Conservation (phyloP, 2,113 vertebrate genomes). For the Cynopterus brachyotis region DNA sequence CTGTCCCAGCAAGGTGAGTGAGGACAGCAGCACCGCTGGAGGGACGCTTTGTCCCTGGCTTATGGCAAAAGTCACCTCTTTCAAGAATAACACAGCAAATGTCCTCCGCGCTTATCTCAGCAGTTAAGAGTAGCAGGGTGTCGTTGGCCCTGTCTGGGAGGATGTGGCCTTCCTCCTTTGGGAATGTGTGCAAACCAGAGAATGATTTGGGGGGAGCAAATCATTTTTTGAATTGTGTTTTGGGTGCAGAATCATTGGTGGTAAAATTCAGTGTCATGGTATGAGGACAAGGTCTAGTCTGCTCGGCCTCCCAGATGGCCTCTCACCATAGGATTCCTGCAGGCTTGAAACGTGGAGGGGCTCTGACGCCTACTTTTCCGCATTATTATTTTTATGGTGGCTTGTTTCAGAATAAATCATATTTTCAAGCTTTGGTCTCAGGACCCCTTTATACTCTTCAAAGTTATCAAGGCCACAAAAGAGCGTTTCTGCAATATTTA, state of each 20-base stretch:
- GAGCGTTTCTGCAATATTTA: not conserved
- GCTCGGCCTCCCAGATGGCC: not conserved
- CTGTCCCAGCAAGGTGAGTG: slow-evolving; percentile 95
- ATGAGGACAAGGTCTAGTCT: not conserved
- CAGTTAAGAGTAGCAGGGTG: not conserved
- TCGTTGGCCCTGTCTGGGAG: not conserved
- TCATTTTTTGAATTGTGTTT: not conserved
- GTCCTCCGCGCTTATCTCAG: not conserved
- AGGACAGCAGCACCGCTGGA: not conserved
- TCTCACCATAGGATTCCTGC: not conserved
- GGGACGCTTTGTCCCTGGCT: not conserved
- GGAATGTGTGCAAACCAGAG: not conserved
- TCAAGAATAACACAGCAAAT: not conserved
- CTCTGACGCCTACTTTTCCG: not conserved
- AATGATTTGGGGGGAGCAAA: not conserved
- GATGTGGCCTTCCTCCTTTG: not conserved
- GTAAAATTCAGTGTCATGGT: not conserved
- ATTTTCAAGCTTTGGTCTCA: not conserved
- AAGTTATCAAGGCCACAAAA: not conserved
- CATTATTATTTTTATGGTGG: not conserved
- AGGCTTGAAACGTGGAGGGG: not conserved
- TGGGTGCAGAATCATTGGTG: not conserved
- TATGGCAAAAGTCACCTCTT: not conserved
- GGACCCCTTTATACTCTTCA: not conserved
- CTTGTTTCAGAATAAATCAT: not conserved